Base-by-base conservation (phyloP, 2,888 invertebrate species). In the Tribolium freemani region DNA sequence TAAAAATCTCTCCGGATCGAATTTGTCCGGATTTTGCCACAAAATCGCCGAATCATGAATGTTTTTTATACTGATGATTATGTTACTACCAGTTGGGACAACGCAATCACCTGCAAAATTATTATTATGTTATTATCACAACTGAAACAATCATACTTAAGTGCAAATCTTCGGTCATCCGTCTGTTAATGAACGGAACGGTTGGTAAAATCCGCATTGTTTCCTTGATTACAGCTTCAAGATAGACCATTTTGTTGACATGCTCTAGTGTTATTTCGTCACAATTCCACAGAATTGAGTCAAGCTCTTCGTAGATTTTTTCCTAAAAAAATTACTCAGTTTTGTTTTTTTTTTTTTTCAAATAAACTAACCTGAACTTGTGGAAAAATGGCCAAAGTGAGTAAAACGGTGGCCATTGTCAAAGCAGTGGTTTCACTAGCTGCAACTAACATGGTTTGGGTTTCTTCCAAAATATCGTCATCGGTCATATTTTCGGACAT, bases 1-100 rank as follows among this genome's bases (percentile, higher is more conserved):
- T n/a, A 58, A 10, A n/a, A 58, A 60, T 11, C 60, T 9, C 10
- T 60, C 60, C 3, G 60, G 60, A 48, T 60, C 30, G 46, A 60
- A 60, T 48, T 46, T 46, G 2, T 46, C 8, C 3, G 60, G 60
- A 26, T 60, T 26, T n/a, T 45, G 6, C 60, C 60, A 60, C 20
- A 21, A 46, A n/a, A 46, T 13, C 2, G 46, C 5, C n/a, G 11
- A 6, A 46, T 20, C 46, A 11, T 60, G 46, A 3, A 60, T 10
- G 3, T 11, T 9, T 8, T 4, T 9, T 9, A 60, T 48, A 1
- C 46, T 45, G n/a, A 60, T 46, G n/a, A 48, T 9, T 10, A 48
- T 11, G 1, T 6, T 13, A 44, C 26, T 11, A 3, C 60, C 60
- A 8, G 45, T 16, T n/a, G 58, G 58, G 16, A 20, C 8, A 20